A percentile compares a stretch with the other conserved stretches of the same genome.
Evolutionary conservation across 2,888 invertebrate species (phyloP).

Genomic region (Drosophila recens): DNA sequence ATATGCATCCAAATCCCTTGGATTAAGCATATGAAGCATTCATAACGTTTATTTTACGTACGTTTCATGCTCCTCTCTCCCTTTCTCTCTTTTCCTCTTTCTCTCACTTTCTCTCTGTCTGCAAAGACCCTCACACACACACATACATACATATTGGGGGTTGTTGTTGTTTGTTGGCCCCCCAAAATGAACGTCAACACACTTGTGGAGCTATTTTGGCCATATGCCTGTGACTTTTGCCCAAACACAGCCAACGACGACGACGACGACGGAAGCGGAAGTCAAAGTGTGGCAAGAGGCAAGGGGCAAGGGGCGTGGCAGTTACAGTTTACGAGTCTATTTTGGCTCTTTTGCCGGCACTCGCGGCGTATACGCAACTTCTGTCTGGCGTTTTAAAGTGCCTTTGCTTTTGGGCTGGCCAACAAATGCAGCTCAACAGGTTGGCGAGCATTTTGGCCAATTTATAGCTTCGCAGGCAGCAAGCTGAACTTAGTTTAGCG

Average conservation of each 20-base stretch:
- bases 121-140: constrained; percentile 26
- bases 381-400: constrained; percentile 13
- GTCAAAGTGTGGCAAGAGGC: constrained; percentile 1
- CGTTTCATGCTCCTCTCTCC: constrained; percentile 42
- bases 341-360: constrained; percentile 45
- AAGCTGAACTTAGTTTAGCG: neutral
- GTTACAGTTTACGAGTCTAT: constrained; percentile 26
- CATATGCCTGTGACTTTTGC: constrained; percentile 38
- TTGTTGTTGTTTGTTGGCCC: constrained; percentile 10
- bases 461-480: constrained; percentile 46
- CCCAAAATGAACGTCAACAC: constrained; percentile 54
- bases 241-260: neutral
- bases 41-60: constrained; percentile 79
- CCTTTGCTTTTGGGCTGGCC: constrained; percentile 9
- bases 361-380: constrained; percentile 68
- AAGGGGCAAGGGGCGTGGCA: constrained; percentile 23
- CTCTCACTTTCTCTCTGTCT: constrained; percentile 13
- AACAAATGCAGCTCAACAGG: constrained; percentile 56
- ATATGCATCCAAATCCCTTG: constrained; percentile 84
- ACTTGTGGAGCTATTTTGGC: constrained; percentile 70
- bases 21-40: constrained; percentile 85
- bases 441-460: constrained; percentile 56
- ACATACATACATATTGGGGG: neutral
- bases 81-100: neutral
- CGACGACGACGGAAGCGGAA: constrained; percentile 7